phyloP scores from a whole-genome alignment of 2,113 vertebrate genomes.

The Pelecanoides urinatrix region DNA sequence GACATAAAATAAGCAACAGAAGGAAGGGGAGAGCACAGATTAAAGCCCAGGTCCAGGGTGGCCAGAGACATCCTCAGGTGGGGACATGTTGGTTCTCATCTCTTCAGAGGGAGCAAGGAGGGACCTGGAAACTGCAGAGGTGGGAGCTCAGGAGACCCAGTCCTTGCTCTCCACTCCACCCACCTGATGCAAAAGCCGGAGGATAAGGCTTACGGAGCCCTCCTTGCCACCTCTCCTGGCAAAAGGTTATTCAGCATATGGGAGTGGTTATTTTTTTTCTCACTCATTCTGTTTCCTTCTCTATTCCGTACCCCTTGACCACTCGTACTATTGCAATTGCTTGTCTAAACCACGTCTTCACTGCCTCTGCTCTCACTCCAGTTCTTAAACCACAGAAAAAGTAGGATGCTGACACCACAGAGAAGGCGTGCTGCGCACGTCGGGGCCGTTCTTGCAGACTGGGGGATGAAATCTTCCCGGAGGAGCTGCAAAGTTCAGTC shows the following conservation, averaged over 20 bases:
- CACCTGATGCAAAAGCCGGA: neutral
- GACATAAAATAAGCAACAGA: neutral
- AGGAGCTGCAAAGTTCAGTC: neutral
- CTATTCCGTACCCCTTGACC: neutral
- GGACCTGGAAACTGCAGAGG: neutral
- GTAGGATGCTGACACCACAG: neutral
- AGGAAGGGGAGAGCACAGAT: neutral
- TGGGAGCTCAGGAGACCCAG: neutral
- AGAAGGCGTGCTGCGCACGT: rapidly evolving
- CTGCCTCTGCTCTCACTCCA: neutral
- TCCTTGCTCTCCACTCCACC: neutral
- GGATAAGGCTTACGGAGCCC: neutral
- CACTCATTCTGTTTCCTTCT: neutral
- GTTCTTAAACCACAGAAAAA: neutral
- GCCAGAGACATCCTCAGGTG: neutral
- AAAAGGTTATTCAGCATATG: neutral
- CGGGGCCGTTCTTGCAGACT: rapidly evolving
- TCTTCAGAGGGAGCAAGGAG: neutral
- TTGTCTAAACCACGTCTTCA: neutral
- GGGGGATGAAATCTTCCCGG: neutral
- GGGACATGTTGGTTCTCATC: neutral
- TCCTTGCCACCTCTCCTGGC: neutral
- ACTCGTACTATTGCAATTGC: neutral
- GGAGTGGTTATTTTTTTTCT: neutral
- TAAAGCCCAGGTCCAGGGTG: neutral